Base-by-base conservation (phyloP, 2,113 vertebrate genomes). In the Naja naja region DNA sequence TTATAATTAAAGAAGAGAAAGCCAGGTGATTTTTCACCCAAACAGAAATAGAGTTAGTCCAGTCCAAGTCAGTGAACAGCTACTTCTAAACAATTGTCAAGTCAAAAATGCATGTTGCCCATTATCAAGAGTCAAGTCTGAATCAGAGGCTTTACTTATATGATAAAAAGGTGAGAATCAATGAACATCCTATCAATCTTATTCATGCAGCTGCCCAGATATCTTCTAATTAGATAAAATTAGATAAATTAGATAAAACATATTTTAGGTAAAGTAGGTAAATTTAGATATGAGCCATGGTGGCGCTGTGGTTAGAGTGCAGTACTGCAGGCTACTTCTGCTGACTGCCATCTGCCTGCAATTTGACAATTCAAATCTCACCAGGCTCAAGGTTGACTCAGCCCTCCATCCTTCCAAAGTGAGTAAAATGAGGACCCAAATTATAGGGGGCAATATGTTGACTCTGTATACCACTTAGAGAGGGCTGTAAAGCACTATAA, bases 1-100 rank as follows among this genome's bases (percentile, higher is more conserved):
- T 95, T 88, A 93, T 94, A 94, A 93, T 69, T 93, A 89, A 88
- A 81, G 90, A 81, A 34, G 90, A 90, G 93, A 90, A 0, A 60
- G 43, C 90, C 94, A 92, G 93, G 5, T 49, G 89, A 9, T 54
- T 93, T 47, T 60, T 64, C 58, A 16, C 81, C 52, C 2, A 89
- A 69, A 34, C 52, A 89, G 53, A 92, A 89, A 85, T 27, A 55
- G 30, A 53, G 25, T 56, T 56, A 81, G 39, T 74, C 16, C 64
- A 74, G 1, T 34, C 14, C n/a, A 74, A 39, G n/a, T 74, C n/a
- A 3, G 6, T 39, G 18, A 81, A 39, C 5, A 81, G 34, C 16
- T 81, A 81, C n/a, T 81, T 81, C 34, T 81, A 20, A 18, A 81
- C n/a, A 39, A 2, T 81, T 39, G n/a, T 81, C 34, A 81, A 34